Evolutionary conservation across 1,140 invertebrate species (phyloP), one percentile per base, ranked within the genome.

Genomic region (Drosophila sturtevanti): DNA sequence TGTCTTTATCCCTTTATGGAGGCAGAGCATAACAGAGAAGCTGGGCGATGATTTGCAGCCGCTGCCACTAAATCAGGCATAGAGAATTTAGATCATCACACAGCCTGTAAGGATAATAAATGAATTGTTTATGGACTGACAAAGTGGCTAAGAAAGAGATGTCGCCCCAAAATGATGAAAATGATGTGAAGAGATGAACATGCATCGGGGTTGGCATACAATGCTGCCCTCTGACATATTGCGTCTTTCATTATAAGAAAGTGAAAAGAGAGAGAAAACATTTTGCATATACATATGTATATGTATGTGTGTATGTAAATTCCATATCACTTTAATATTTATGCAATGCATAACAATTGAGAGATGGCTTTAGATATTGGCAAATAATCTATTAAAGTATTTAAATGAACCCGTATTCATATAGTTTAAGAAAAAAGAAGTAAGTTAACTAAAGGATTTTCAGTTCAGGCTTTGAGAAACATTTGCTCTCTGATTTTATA

Each of bases 61-160:
- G 89, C 78, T 90, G 89, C 78, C 79, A 89, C 69, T 90, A 90
- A 90, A 90, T 90, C 89, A 90, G 81, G 81, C 79, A 75, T 81
- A 75, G 52, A 68, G 80, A 65, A 90, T 90, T 48, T 85, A 82
- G 72, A 90, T 90, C 84, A 90, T 69, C 71, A 59, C 84, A 72
- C 82, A 80, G 70, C 35, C 62, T 85, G 85, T 58, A 68, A 34
- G 77, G 77, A 89, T 89, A 85, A 89, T 90, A 89, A 89, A 89
- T 89, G 85, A 89, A 89, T 89, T 89, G 85, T 89, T 89, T 89
- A 89, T 89, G 68, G 66, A 89, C 80, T 74, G 60, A 62, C 68
- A 78, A 75, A 78, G 65, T 78, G 73, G 63, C 52, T 54, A 48
- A 63, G 27, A 7, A 34, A n/a, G 18, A 71, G 70, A 63, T 48